A percentile compares a stretch with the other conserved stretches of the same genome.
Evolutionary conservation across 1,140 invertebrate genomes (phyloP).

Genomic region (Caerostris extrusa): DNA sequence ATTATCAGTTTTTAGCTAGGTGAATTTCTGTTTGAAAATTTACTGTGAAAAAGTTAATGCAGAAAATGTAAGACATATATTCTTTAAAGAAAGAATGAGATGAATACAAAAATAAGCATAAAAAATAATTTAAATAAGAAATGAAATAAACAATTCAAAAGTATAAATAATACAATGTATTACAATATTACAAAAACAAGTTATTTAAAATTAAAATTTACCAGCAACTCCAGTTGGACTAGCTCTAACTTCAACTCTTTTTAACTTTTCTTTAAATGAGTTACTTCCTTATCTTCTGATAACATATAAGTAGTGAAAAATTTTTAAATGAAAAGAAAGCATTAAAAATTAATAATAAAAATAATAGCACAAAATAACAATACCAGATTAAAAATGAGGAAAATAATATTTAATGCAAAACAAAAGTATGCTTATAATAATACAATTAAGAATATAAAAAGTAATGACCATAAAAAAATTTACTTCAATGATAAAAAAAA

Average conservation of each 20-base stretch:
- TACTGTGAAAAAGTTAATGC: too few species aligned
- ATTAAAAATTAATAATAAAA: neutral
- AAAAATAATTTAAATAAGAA: neutral
- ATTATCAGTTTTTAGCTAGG: too few species aligned
- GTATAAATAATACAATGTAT: neutral
- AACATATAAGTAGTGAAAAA: neutral
- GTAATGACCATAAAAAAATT: neutral
- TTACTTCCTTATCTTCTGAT: slow-evolving; percentile 43
- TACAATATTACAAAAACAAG: neutral
- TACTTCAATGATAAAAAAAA: too few species aligned
- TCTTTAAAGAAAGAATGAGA: too few species aligned
- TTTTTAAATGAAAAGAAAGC: neutral
- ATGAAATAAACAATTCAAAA: too few species aligned
- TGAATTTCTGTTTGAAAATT: too few species aligned
- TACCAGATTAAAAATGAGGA: neutral
- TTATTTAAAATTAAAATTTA: neutral
- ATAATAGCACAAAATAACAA: neutral
- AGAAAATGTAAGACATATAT: too few species aligned
- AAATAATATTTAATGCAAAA: neutral
- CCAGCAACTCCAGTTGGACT: slow-evolving; percentile 72
- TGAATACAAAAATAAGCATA: neutral
- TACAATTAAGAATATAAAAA: neutral
- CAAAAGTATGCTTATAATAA: neutral
- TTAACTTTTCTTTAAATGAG: slow-evolving; percentile 39
- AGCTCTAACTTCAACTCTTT: slow-evolving; percentile 78